phyloP scores from a whole-genome alignment of 2,797 vertebrate species.

The Nyctalus aviator region DNA sequence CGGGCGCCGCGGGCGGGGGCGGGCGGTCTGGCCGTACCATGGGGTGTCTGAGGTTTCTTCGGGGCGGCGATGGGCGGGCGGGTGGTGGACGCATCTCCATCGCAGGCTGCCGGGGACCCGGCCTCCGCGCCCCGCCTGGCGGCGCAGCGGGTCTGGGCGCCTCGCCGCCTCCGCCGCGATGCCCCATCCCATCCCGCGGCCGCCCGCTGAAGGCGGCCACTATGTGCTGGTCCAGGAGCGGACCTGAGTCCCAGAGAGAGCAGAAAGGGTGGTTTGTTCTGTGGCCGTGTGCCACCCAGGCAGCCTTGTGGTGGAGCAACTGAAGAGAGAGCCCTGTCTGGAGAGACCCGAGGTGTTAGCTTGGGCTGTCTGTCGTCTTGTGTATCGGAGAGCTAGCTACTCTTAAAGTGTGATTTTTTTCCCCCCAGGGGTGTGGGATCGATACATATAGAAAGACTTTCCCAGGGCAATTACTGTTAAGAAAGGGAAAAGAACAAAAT shows the following conservation, averaged over 20 bases:
- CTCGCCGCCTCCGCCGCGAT: neutral
- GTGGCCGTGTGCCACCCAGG: neutral
- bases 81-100: neutral
- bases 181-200: neutral
- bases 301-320: slow-evolving; percentile 1
- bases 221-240: neutral
- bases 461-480: neutral
- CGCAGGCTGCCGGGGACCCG: neutral
- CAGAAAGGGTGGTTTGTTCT: neutral
- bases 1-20: neutral
- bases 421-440: neutral
- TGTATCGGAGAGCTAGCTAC: neutral
- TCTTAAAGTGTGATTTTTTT: neutral
- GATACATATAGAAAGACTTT: neutral
- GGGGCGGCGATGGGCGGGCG: neutral
- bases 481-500: neutral
- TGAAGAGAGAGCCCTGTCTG: neutral
- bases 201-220: neutral
- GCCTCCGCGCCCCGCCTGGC: neutral
- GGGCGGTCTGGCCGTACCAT: neutral
- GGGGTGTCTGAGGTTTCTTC: neutral
- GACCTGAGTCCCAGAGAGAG: neutral
- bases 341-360: neutral
- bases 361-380: neutral
- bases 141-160: neutral